Base-by-base conservation (phyloP, 2,888 invertebrate species). In the Notodonta ziczac region DNA sequence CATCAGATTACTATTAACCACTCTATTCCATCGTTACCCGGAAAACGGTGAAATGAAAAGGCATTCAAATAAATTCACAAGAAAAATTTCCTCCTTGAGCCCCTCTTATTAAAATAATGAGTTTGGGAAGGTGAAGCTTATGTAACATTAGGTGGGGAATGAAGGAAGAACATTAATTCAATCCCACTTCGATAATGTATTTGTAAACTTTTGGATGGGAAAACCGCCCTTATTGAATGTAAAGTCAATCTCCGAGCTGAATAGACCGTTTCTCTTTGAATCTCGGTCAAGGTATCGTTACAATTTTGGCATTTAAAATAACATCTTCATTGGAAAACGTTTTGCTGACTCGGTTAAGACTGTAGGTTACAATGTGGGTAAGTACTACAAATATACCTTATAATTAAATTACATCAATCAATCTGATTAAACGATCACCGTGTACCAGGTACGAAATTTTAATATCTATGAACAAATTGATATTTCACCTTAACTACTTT, bases 161-260 rank as follows among this genome's bases (percentile, higher is more conserved):
- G 69, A 69, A 71, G 66, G 63, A 73, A 72, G 66, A 73, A 74
- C 78, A 81, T 82, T 77, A 78, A 80, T 82, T 79, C 75, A 78
- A 80, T 78, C 72, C 70, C 66, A 69, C 69, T 69, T 60, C 74
- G 70, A 73, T 82, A 83, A 80, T 78, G 70, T 80, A 81, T 82
- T 81, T 81, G 72, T 66, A 67, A 76, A 80, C 68, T 80, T 80
- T 76, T 53, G 60, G 67, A 64, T 60, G 58, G 62, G 59, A 69
- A 70, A 73, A 69, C 62, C 67, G 69, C 68, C 60, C 57, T 60
- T 67, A 48, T 48, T 48, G n/a, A 48, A 58, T 67, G 61, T 44
- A 62, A 70, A 61, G 56, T 52, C 42, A 44, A 65, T 61, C 40
- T 62, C 40, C 39, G 59, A 53, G 16, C 40, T 56, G 60, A 62